A percentile compares a stretch with the other conserved stretches of the same genome.
Evolutionary conservation across 2,113 vertebrate species (phyloP).

Genomic region (Delphinus delphis): DNA sequence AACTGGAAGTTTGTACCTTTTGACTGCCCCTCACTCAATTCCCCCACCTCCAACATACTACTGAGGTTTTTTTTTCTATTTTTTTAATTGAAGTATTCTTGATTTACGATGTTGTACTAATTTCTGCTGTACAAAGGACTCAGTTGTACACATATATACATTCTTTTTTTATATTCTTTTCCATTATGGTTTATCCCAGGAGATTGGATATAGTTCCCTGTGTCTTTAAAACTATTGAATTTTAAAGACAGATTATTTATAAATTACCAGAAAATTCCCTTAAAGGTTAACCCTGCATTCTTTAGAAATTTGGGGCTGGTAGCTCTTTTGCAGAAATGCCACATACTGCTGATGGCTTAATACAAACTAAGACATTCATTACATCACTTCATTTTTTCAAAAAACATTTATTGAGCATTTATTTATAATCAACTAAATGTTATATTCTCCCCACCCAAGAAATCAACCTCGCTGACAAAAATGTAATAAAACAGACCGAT

Average conservation of each 20-base stretch:
- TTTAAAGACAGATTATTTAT: background rate
- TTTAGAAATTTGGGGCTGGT: background rate
- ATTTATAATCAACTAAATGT: background rate
- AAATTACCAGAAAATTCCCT: background rate
- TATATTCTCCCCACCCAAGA: background rate
- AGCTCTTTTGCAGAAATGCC: rapidly evolving
- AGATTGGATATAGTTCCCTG: background rate
- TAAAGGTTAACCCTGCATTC: background rate
- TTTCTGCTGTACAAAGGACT: background rate
- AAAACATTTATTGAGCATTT: background rate
- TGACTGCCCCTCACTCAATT: background rate
- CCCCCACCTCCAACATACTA: background rate
- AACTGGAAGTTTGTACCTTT: background rate
- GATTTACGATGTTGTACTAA: background rate
- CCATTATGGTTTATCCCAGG: background rate
- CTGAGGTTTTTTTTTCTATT: background rate
- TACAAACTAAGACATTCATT: background rate
- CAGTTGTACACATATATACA: background rate
- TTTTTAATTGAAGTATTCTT: background rate
- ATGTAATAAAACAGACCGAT: background rate
- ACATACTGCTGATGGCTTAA: background rate
- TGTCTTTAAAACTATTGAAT: background rate
- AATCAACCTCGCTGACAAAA: background rate
- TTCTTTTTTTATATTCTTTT: background rate
- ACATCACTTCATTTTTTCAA: background rate